Evolutionary conservation across 2,888 invertebrate genomes (phyloP).

Genomic region (Bhutanitis thaidina): DNA sequence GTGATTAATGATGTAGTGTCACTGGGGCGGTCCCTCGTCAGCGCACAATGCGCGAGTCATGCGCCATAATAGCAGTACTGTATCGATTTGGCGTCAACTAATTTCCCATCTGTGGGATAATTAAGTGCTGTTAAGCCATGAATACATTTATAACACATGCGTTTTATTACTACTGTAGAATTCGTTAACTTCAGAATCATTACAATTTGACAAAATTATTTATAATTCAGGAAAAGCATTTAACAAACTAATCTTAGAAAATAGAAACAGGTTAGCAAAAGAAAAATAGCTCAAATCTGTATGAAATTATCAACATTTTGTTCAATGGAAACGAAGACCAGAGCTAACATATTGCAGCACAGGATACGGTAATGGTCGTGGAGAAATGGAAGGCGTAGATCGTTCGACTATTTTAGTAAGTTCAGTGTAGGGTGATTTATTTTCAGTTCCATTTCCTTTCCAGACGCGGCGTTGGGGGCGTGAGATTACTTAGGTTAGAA

Average conservation of each 20-base stretch:
- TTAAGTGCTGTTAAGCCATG: constrained; percentile 55
- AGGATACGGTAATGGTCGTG: constrained; percentile 74
- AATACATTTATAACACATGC: constrained; percentile 24
- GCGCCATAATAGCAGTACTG: constrained; percentile 71
- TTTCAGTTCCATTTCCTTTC: constrained; percentile 72
- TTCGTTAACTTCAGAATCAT: too few relatives aligned
- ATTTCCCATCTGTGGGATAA: constrained; percentile 62
- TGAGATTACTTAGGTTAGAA: constrained; percentile 37
- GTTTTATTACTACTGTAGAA: too few relatives aligned
- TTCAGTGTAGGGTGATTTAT: constrained; percentile 72
- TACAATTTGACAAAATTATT: too few relatives aligned
- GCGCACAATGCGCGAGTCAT: constrained; percentile 65
- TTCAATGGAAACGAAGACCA: constrained; percentile 46
- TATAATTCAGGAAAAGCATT: too few relatives aligned
- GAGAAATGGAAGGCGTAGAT: constrained; percentile 66
- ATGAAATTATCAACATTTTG: constrained; percentile 12
- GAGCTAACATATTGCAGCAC: constrained; percentile 52
- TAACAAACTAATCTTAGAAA: too few relatives aligned
- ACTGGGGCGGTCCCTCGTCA: constrained; percentile 58
- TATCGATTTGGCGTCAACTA: constrained; percentile 60
- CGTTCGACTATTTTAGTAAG: constrained; percentile 71
- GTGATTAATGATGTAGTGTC: constrained; percentile 75
- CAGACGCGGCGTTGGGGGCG: constrained; percentile 40
- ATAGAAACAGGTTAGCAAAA: too few relatives aligned
- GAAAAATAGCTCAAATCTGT: too few relatives aligned